These are phyloP conservation scores for Pleuronectes platessa DNA, from an alignment of 2,113 vertebrate species.

Conservation along the genomic window DNA sequence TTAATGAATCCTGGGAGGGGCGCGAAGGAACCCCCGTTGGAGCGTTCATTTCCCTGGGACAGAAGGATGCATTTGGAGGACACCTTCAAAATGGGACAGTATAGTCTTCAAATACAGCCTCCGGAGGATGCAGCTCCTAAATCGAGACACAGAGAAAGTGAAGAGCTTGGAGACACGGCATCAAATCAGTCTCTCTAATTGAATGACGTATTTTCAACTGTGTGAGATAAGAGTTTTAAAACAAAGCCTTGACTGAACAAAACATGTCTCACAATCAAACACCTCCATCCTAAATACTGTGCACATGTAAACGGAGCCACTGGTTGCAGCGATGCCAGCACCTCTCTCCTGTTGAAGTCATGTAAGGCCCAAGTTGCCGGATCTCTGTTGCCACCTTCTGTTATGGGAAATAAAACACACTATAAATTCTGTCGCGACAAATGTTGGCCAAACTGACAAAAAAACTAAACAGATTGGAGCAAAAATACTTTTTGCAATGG, in stretches of 20 bases:
- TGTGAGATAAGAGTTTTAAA: neutral
- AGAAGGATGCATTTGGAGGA: neutral
- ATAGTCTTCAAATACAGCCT: neutral
- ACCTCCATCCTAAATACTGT: neutral
- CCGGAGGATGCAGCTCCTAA: neutral
- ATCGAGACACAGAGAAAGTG: neutral
- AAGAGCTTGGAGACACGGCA: neutral
- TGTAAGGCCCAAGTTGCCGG: neutral
- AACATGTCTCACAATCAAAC: neutral
- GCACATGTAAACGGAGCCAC: slow-evolving; percentile 25
- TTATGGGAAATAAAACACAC: neutral
- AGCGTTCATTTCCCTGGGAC: too few species aligned
- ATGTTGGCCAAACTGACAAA: neutral
- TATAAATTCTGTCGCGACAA: slow-evolving; percentile 3
- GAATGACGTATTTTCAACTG: too few species aligned
- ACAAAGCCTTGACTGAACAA: neutral
- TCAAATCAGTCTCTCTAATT: neutral
- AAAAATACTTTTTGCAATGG: neutral
- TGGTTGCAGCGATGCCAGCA: slow-evolving; percentile 19
- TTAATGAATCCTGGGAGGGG: too few species aligned
- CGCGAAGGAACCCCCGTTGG: too few species aligned
- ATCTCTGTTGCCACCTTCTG: slow-evolving; percentile 40
- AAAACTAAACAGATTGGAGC: neutral
- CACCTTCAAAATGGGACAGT: neutral
- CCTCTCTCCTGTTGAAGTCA: neutral